Evolutionary conservation across 2,113 vertebrate species (phyloP).

Genomic region (Periophthalmodon schlosseri): DNA sequence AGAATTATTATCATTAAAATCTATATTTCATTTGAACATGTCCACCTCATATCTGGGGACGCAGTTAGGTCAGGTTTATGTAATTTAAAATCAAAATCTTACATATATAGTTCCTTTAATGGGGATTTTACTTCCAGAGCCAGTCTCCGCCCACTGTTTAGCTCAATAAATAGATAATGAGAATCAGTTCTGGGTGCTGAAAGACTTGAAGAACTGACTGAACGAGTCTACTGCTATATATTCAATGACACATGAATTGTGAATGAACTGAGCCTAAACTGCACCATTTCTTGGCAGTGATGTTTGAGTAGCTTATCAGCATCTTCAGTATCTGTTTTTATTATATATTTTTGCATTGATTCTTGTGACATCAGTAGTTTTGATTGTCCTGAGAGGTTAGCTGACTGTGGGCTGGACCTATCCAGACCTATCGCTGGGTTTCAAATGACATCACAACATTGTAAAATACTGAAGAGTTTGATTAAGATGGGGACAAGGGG

Average conservation of each 20-base stretch:
- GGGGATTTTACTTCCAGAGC: too few relatives aligned
- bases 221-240: background rate
- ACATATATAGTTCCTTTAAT: too few relatives aligned
- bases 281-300: conserved; percentile 22
- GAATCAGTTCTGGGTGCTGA: too few relatives aligned
- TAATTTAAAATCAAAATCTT: too few relatives aligned
- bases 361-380: conserved; percentile 55
- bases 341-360: background rate
- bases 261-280: background rate
- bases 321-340: background rate
- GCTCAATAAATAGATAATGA: background rate
- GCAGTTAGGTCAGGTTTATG: too few relatives aligned
- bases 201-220: background rate
- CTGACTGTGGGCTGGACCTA: conserved; percentile 11
- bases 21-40: too few relatives aligned
- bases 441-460: background rate
- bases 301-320: conserved; percentile 2
- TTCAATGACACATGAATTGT: background rate
- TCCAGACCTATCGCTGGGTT: background rate
- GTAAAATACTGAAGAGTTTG: too few relatives aligned
- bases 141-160: background rate
- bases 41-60: too few relatives aligned
- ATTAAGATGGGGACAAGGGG: too few relatives aligned
- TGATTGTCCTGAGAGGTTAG: conserved; percentile 45
- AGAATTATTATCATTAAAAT: too few relatives aligned